phyloP scores from a whole-genome alignment of 2,113 vertebrate species.

The Natator depressus region DNA sequence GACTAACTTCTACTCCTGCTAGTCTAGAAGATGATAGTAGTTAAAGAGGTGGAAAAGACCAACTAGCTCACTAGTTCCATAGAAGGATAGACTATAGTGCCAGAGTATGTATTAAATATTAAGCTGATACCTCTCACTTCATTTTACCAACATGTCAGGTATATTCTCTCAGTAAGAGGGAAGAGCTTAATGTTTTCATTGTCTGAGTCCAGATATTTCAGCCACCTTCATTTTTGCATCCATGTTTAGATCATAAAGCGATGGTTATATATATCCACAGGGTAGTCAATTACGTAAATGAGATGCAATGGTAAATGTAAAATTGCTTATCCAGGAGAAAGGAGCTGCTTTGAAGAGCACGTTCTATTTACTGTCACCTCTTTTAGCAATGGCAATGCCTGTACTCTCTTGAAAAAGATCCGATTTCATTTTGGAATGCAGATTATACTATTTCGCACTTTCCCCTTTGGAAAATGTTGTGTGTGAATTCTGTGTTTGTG shows the following conservation, averaged over 20 bases:
- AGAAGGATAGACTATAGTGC: not conserved
- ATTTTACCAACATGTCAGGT: not conserved
- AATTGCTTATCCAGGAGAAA: not conserved
- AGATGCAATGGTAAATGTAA: not conserved
- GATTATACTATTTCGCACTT: not conserved
- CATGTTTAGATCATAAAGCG: not conserved
- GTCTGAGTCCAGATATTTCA: constrained; percentile 17
- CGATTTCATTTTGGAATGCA: not conserved
- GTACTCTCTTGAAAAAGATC: not conserved
- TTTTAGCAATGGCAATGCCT: not conserved
- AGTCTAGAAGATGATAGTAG: not conserved
- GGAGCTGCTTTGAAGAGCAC: not conserved
- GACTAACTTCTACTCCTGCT: not conserved
- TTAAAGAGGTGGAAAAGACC: fast-evolving
- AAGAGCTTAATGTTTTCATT: not conserved
- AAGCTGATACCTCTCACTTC: not conserved
- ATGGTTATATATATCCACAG: not conserved
- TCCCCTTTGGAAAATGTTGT: fast-evolving
- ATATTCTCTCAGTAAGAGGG: not conserved
- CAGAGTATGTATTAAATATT: not conserved
- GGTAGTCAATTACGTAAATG: constrained; percentile 1
- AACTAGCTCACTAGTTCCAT: not conserved
- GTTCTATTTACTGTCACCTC: not conserved
- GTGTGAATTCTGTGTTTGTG: fast-evolving
- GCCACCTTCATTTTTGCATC: constrained; percentile 23